Conservation (phyloP, 2,888 invertebrate genomes). For the Heliothis peltigera region DNA sequence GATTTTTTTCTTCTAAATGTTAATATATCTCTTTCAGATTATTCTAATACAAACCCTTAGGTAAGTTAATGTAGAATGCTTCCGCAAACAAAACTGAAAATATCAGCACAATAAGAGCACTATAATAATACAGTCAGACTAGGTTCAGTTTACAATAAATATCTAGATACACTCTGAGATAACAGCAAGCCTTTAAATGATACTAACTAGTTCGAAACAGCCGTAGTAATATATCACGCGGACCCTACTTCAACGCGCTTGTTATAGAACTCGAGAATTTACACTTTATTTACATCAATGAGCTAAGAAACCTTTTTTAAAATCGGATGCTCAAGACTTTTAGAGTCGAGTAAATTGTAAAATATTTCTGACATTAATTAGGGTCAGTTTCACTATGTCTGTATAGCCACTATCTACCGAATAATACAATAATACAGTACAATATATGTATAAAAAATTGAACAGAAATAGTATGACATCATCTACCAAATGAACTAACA, state of each 20-base stretch:
- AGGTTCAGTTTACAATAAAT: conserved; percentile 48
- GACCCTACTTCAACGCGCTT: conserved; percentile 47
- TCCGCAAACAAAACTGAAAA: conserved; percentile 1
- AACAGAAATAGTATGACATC: no score
- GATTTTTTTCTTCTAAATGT: no score
- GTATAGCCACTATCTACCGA: no score
- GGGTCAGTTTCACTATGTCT: no score
- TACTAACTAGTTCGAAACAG: conserved; percentile 44
- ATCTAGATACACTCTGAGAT: conserved; percentile 44
- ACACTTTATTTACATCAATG: conserved; percentile 39
- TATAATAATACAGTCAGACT: conserved; percentile 33
- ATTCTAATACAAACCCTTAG: not conserved
- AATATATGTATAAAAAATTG: no score
- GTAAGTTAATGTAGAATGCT: not conserved
- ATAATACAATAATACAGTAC: no score
- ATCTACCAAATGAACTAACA: no score
- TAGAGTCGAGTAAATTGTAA: no score
- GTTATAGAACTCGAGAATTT: conserved; percentile 55
- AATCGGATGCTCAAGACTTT: conserved; percentile 26
- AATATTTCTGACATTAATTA: no score
- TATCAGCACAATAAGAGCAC: not conserved
- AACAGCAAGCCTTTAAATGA: conserved; percentile 47
- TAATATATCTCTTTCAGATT: no score
- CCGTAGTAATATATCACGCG: conserved; percentile 51
- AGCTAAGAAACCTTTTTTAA: conserved; percentile 41